These are phyloP conservation scores for Coleophora flavipennella DNA, from an alignment of 2,888 invertebrate genomes.

Conservation along the genomic window DNA sequence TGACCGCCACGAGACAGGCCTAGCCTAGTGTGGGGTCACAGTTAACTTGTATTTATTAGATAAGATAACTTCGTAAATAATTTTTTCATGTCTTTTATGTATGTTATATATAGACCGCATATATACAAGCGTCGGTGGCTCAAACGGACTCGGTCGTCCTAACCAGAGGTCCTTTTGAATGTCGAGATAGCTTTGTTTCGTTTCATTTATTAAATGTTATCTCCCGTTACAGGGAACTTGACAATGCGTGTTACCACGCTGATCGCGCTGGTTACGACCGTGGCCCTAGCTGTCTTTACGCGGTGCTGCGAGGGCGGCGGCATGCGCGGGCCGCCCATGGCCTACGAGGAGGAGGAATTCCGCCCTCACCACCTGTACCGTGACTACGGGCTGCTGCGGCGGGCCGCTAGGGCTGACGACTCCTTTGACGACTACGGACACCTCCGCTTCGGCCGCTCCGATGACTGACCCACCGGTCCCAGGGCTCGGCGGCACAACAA, in stretches of 20 bases:
- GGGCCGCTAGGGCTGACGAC: constrained; percentile 66
- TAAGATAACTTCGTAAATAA: no score
- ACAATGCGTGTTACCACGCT: constrained; percentile 43
- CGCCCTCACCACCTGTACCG: constrained; percentile 51
- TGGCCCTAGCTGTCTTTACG: constrained; percentile 31
- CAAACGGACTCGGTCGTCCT: no score
- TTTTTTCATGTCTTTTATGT: no score
- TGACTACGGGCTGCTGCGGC: constrained; percentile 73
- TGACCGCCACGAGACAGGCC: no score
- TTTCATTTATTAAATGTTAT: not conserved
- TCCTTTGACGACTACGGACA: constrained; percentile 84
- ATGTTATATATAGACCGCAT: no score
- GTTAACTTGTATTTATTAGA: no score
- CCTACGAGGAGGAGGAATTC: constrained; percentile 52
- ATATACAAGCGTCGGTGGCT: no score
- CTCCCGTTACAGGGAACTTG: constrained; percentile 11
- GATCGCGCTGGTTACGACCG: constrained; percentile 31
- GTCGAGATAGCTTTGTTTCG: no score
- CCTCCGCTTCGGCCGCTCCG: constrained; percentile 78
- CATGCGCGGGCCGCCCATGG: constrained; percentile 27
- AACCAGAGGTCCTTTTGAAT: no score
- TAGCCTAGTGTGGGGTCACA: no score
- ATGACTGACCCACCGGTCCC: constrained; percentile 42
- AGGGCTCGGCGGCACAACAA: constrained; percentile 9
- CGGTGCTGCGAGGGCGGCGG: constrained; percentile 40